Evolutionary conservation across 2,797 vertebrate genomes (phyloP).

Genomic region (Arremon aurantiirostris): DNA sequence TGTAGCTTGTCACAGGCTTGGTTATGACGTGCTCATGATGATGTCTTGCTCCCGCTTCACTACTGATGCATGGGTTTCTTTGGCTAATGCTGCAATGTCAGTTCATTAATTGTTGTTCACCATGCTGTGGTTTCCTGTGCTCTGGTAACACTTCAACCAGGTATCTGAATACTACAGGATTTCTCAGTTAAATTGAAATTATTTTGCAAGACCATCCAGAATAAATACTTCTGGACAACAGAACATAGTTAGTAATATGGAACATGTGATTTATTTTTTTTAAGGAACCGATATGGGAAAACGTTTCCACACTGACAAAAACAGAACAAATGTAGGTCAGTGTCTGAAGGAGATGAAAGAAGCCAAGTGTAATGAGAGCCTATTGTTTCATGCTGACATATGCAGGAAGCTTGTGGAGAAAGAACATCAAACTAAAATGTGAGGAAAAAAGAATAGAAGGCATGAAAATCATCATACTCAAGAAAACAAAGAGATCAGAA

Average conservation of each 20-base stretch:
- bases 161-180: neutral
- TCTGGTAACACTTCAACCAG: neutral
- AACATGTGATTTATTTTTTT: slow-evolving; percentile 31
- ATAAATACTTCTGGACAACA: neutral
- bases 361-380: slow-evolving; percentile 41
- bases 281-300: neutral
- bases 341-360: slow-evolving; percentile 58
- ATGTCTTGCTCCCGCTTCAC: neutral
- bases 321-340: slow-evolving; percentile 47
- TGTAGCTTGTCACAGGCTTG: neutral
- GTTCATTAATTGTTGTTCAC: neutral
- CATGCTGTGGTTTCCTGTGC: neutral
- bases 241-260: neutral
- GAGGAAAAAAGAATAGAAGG: slow-evolving; percentile 70
- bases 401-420: slow-evolving; percentile 38
- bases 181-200: neutral
- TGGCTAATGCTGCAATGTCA: neutral
- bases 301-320: slow-evolving; percentile 52
- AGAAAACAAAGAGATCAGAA: slow-evolving; percentile 72
- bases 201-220: neutral
- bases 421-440: slow-evolving; percentile 39
- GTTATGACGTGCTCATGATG: fast-evolving
- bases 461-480: slow-evolving; percentile 71
- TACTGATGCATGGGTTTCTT: neutral
- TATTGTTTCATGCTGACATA: slow-evolving; percentile 63